Conservation (phyloP, 2,797 vertebrate genomes). For the Sebastes taczanowskii region DNA sequence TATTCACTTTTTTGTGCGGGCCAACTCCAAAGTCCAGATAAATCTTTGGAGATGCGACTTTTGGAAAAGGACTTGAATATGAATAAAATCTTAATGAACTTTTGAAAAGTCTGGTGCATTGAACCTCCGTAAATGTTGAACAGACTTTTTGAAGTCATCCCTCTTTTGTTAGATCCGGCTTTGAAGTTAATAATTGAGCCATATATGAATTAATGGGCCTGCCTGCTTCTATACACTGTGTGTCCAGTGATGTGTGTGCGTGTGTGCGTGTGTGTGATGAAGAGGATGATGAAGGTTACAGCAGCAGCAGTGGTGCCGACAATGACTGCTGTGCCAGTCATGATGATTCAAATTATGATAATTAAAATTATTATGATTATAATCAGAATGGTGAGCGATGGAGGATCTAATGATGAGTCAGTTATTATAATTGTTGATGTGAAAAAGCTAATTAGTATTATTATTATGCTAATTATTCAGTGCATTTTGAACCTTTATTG, state of each 20-base stretch:
- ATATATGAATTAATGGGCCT: conserved; percentile 71
- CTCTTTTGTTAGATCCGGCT: conserved; percentile 46
- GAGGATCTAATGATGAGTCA: not conserved
- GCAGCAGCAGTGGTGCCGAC: not conserved
- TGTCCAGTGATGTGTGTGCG: conserved; percentile 60
- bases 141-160: conserved; percentile 32
- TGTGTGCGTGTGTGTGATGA: not conserved
- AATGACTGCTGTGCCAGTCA: conserved; percentile 12
- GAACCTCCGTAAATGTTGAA: conserved; percentile 28
- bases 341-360: conserved; percentile 29
- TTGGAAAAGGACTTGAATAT: not conserved
- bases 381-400: conserved; percentile 2
- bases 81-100: not conserved
- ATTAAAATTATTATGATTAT: conserved; percentile 35
- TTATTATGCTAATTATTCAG: conserved; percentile 46
- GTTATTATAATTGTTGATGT: conserved; percentile 42
- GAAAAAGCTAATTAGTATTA: conserved; percentile 57
- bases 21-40: not conserved
- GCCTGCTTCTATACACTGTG: conserved; percentile 70
- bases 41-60: not conserved
- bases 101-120: not conserved
- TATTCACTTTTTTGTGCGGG: not conserved
- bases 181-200: conserved; percentile 75
- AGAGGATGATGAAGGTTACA: conserved; percentile 12
- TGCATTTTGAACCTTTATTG: conserved; percentile 37